Evolutionary conservation across 2,888 invertebrate genomes (phyloP), one percentile per base, ranked within the genome.

Genomic region (Lasioglossum calceatum): DNA sequence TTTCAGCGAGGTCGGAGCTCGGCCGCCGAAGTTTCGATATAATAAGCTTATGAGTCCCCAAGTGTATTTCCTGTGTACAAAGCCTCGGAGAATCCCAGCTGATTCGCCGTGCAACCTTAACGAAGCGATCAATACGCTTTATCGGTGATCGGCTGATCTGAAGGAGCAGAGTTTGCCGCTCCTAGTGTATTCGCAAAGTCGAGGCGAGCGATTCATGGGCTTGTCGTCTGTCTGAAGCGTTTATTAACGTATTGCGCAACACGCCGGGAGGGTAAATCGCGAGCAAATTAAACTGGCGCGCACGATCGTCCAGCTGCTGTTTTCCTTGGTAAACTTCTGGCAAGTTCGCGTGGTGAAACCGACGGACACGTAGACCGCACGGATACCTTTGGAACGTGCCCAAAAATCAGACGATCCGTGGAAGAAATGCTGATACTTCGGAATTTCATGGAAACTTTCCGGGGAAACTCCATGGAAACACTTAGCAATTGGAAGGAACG

Each of bases 41-140:
- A 39, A 50, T 16, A 44, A 64, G 39, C 47, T 80, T 80, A 82
- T 76, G 78, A 77, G 79, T 79, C 50, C 54, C 39, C 79, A 19
- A 67, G 47, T 76, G 44, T 39, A 44, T 79, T 47, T 79, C 77
- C 16, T n/a, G 76, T 76, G 58, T 44, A 54, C 19, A 64, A 80
- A 47, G 74, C 79, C 42, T 58, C 50, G 36, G 54, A 42, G 71
- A 71, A 73, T 85, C 82, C 74, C 79, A 76, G 73, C 67, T 71
- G 74, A 64, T 73, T 82, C 77, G 54, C 50, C 36, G 39, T 61
- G 84, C 80, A 76, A 82, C 85, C 88, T 88, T 91, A 92, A 92
- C 91, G 90, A 92, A 90, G 88, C 87, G 87, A 92, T 92, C 91
- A 88, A 91, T 91, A 87, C 81, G 36, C 79, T 85, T 91, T 91